Evolutionary conservation across 2,888 invertebrate genomes (phyloP).

Genomic region (Rugalucina vietnamica): DNA sequence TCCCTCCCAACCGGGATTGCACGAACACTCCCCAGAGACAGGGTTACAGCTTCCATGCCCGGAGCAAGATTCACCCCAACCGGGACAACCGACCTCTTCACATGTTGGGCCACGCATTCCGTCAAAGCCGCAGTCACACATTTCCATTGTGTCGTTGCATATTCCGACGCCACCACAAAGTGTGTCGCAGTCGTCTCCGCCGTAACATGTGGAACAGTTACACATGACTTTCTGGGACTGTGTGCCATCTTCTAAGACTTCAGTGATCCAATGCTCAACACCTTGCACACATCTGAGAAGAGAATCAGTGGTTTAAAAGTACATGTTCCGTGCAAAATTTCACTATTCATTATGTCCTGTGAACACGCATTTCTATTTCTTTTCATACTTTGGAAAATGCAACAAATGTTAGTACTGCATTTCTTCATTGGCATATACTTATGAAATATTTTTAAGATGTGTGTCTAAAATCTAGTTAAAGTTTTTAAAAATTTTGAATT

Average conservation of each 20-base stretch:
- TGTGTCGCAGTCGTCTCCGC: conserved; percentile 65
- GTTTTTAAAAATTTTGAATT: no score
- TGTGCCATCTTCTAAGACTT: not conserved
- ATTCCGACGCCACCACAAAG: conserved; percentile 59
- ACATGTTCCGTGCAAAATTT: no score
- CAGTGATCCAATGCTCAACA: not conserved
- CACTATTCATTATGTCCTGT: no score
- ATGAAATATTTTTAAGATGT: no score
- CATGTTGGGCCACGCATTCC: conserved; percentile 71
- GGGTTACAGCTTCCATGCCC: conserved; percentile 70
- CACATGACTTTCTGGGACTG: conserved; percentile 42
- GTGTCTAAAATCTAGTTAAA: no score
- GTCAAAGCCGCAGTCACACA: conserved; percentile 73
- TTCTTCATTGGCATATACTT: no score
- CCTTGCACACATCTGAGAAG: not conserved
- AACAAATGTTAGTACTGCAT: no score
- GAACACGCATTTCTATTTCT: no score
- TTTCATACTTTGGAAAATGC: no score
- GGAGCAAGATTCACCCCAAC: conserved; percentile 63
- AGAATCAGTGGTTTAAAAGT: not conserved
- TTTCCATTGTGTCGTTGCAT: conserved; percentile 61
- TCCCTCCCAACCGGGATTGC: conserved; percentile 70
- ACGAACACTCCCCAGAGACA: conserved; percentile 64
- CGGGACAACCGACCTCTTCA: conserved; percentile 71
- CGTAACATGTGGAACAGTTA: conserved; percentile 71